phyloP scores from a whole-genome alignment of 2,113 vertebrate genomes.

The Crotalus tigris region DNA sequence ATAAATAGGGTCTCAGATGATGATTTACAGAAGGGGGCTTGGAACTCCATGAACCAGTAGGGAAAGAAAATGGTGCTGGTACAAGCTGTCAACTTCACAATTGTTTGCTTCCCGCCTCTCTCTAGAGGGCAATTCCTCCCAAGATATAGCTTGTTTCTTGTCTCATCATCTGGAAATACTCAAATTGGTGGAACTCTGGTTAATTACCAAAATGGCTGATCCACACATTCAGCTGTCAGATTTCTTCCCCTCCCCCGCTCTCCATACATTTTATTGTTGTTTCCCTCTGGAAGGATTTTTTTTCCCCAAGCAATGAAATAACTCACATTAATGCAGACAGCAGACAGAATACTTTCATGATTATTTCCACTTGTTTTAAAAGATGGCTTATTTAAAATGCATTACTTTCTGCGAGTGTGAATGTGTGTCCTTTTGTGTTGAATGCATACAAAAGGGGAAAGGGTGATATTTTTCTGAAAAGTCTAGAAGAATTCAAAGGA shows the following conservation, averaged over 20 bases:
- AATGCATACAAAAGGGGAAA: constrained; percentile 5
- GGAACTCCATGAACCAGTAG: constrained; percentile 70
- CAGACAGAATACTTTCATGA: constrained; percentile 49
- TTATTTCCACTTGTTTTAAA: constrained; percentile 60
- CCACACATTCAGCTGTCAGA: constrained; percentile 60
- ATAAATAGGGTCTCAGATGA: constrained; percentile 74
- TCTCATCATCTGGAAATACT: constrained; percentile 68
- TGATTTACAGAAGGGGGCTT: constrained; percentile 75
- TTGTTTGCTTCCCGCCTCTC: constrained; percentile 56
- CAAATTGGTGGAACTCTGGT: constrained; percentile 65
- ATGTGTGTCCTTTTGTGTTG: background rate
- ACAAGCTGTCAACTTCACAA: constrained; percentile 67
- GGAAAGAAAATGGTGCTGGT: constrained; percentile 55
- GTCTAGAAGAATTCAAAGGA: constrained; percentile 30
- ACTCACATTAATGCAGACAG: constrained; percentile 64
- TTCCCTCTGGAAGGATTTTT: constrained; percentile 57
- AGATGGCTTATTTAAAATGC: constrained; percentile 55
- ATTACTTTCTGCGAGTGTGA: constrained; percentile 26
- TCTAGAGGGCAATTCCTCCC: constrained; percentile 66
- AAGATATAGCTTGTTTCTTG: constrained; percentile 63
- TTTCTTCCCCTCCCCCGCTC: constrained; percentile 10
- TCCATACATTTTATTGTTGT: constrained; percentile 51
- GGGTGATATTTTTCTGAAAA: constrained; percentile 42
- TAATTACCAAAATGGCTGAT: constrained; percentile 70
- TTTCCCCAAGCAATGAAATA: constrained; percentile 59